A percentile compares a stretch with the other conserved stretches of the same genome.
Evolutionary conservation across 2,888 invertebrate species (phyloP).

Genomic region (Microdon myrmicae): DNA sequence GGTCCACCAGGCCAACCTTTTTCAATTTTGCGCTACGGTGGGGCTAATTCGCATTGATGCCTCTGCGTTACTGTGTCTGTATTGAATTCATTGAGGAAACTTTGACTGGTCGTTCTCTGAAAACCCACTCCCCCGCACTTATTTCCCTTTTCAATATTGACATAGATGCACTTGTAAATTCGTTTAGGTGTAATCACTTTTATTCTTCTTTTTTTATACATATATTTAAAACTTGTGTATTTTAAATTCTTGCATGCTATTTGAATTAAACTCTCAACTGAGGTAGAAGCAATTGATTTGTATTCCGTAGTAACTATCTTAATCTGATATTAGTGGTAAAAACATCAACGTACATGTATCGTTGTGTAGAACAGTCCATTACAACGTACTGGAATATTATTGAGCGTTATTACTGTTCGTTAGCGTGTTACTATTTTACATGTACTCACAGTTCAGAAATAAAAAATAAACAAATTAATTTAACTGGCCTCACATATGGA

Average conservation of each 20-base stretch:
- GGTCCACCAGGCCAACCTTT: slow-evolving; percentile 35
- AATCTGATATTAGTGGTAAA: too few relatives aligned
- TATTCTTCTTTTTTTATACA: background rate
- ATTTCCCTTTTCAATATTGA: slow-evolving; percentile 1
- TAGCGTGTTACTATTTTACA: too few relatives aligned
- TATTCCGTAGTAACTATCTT: too few relatives aligned
- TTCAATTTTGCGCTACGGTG: slow-evolving; percentile 15
- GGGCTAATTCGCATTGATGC: slow-evolving; percentile 8
- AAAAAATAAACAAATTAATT: too few relatives aligned
- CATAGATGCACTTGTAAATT: slow-evolving; percentile 6
- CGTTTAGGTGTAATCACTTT: background rate
- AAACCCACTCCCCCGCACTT: slow-evolving; percentile 10
- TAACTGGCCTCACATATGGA: too few relatives aligned
- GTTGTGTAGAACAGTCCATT: too few relatives aligned
- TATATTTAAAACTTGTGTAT: slow-evolving; percentile 1
- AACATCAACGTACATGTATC: too few relatives aligned
- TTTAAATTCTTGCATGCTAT: slow-evolving; percentile 15
- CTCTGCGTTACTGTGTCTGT: slow-evolving; percentile 8
- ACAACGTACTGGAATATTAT: too few relatives aligned
- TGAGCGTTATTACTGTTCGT: too few relatives aligned
- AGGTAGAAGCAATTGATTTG: too few relatives aligned
- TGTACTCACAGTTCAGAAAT: too few relatives aligned
- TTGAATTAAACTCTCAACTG: too few relatives aligned
- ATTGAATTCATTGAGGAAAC: slow-evolving; percentile 20
- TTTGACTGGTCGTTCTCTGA: slow-evolving; percentile 54